Base-by-base conservation (phyloP, 1,140 invertebrate genomes). In the Ctenoplectra terminalis region DNA sequence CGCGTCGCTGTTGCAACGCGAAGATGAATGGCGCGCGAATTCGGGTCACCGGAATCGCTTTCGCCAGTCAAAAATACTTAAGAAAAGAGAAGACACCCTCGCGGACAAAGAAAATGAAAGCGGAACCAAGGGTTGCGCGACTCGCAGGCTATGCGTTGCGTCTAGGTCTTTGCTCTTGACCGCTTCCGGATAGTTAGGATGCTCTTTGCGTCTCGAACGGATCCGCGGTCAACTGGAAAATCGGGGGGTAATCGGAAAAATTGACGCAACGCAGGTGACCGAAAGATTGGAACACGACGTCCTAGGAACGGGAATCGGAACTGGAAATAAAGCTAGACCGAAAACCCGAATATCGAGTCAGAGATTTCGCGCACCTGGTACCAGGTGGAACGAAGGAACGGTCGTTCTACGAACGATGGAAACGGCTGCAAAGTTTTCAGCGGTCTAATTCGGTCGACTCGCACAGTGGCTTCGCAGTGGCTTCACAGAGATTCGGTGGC, bases 151-250 rank as follows among this genome's bases (percentile, higher is more conserved):
- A 75, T 61, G 73, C 88, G 90, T 92, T 91, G 89, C 87, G 63
- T 81, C 81, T 86, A 82, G 91, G 91, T 92, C 90, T 91, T 93
- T 93, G 91, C 89, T 87, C 91, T 89, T 89, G 90, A 90, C 90
- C 90, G 89, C 83, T 91, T 89, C 89, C 87, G 89, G 88, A 87
- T 91, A 40, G 46, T 29, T 40, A 52, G 72, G 31, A 7, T 17
- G 11, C 5, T 40, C 23, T 20, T 9, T n/a, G 58, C 31, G 37
- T 43, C 40, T 43, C 40, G 40, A 43, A 6, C 40, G 40, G 11
- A 11, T n/a, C 40, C 40, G 40, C 40, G 40, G 11, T 7, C 40
- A 4, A n/a, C 11, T 11, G 40, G 40, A 46, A n/a, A 3, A 9
- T 9, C 1, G 15, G 2, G 37, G 40, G 7, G 1, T 1, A n/a